Percentiles rank a stretch among this genome's conserved stretches.
These are phyloP conservation scores for Drosophila fungiperda DNA, from an alignment of 2,888 invertebrate genomes.

Conservation along the genomic window DNA sequence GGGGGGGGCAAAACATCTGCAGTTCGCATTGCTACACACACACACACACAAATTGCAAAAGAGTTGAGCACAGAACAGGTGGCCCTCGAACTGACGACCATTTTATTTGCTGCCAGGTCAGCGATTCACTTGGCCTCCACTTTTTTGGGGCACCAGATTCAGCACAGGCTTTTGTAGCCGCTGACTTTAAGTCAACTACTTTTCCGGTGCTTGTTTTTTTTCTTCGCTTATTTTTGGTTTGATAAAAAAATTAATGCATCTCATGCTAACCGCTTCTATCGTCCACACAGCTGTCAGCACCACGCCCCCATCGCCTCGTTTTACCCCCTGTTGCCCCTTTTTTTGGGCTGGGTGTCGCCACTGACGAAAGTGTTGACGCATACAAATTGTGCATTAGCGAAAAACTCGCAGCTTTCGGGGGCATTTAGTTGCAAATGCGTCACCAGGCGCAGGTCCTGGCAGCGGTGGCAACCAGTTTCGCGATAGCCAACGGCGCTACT, in stretches of 20 bases:
- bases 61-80: constrained; percentile 74
- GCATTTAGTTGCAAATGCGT: constrained; percentile 80
- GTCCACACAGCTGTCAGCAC: background rate
- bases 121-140: constrained; percentile 74
- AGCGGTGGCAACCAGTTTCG: constrained; percentile 22
- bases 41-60: constrained; percentile 53
- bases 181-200: constrained; percentile 15
- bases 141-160: constrained; percentile 21
- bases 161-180: background rate
- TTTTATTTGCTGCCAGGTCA: constrained; percentile 70
- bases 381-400: constrained; percentile 82
- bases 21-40: constrained; percentile 58
- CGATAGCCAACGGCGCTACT: constrained; percentile 74
- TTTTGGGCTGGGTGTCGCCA: constrained; percentile 8
- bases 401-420: constrained; percentile 76
- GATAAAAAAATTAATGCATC: constrained; percentile 72
- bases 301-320: background rate
- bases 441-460: constrained; percentile 33
- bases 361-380: constrained; percentile 80
- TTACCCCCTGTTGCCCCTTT: background rate
- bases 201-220: constrained; percentile 31
- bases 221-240: constrained; percentile 60
- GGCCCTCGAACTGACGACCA: constrained; percentile 50
- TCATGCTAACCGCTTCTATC: background rate
- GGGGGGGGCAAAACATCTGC: constrained; percentile 61